Evolutionary conservation across 2,888 invertebrate species (phyloP).

Genomic region (Steinernema scapterisci): DNA sequence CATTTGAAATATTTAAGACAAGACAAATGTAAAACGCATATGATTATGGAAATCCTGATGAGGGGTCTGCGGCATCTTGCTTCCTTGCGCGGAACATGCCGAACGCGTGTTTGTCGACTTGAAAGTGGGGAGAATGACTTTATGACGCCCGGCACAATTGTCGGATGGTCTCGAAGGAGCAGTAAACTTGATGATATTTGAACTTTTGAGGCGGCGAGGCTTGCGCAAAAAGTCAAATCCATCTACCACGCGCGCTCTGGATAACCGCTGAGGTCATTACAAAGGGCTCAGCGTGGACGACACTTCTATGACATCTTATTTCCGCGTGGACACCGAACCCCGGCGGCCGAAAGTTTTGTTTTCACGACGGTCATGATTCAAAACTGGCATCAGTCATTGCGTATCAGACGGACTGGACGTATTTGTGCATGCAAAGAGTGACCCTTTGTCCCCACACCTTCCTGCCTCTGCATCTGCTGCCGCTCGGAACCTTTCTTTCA

Average conservation of each 20-base stretch:
- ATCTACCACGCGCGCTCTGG: slow-evolving; percentile 3
- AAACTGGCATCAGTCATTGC: neutral
- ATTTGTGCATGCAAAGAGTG: no score
- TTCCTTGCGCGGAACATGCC: neutral
- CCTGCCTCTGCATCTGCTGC: neutral
- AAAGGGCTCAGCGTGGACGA: slow-evolving; percentile 28
- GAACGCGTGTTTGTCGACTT: slow-evolving; percentile 26
- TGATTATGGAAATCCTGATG: slow-evolving; percentile 24
- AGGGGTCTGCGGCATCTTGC: neutral
- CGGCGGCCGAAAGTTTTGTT: neutral
- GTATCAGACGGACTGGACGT: neutral
- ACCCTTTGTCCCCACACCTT: neutral
- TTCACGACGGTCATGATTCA: neutral
- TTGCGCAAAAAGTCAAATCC: slow-evolving; percentile 30
- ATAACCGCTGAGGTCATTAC: slow-evolving; percentile 27
- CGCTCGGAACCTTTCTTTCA: slow-evolving; percentile 12
- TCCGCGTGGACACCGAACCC: neutral
- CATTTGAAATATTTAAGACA: neutral
- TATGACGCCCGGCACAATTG: slow-evolving; percentile 27
- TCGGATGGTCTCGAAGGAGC: slow-evolving; percentile 32
- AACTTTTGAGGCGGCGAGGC: slow-evolving; percentile 20
- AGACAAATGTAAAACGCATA: slow-evolving; percentile 4
- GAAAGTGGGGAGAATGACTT: slow-evolving; percentile 22
- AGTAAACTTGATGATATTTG: slow-evolving; percentile 32
- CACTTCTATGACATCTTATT: slow-evolving; percentile 14